Evolutionary conservation across 1,140 invertebrate species (phyloP), one percentile per base, ranked within the genome.

Genomic region (Leptinotarsa lineolata): DNA sequence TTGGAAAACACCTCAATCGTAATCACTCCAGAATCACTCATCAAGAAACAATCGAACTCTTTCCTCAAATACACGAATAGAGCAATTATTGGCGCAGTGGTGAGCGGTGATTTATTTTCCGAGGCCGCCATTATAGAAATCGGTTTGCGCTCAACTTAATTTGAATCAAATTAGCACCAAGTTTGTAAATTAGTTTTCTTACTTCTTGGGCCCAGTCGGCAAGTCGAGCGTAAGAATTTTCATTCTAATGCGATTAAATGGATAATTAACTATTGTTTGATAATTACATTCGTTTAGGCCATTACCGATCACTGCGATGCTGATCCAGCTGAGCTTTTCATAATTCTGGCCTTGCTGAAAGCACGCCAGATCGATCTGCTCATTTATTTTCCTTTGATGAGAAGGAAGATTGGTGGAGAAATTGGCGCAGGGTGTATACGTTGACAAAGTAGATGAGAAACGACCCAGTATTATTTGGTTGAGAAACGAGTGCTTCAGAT

Each of bases 161-260:
- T 78, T 73, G 72, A 75, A 76, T 74, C 72, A 75, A 78, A 78
- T 78, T 78, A 78, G 72, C 72, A 76, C 63, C 60, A 73, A 78
- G 74, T 78, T 78, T 78, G 70, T 76, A 78, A 78, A 78, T 78
- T 78, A 78, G 77, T 78, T 78, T 76, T 72, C 74, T 78, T 78
- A 75, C 54, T 65, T 74, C 65, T 48, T 30, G 30, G 64, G 22
- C 72, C 21, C 63, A 74, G 69, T 70, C 68, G 65, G 68, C 75
- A 76, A 76, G 75, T 76, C 68, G 76, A 72, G 74, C 77, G 74
- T 71, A 78, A 78, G 77, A 78, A 78, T 78, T 75, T 72, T 72
- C 70, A 73, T 74, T 73, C 72, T 76, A 76, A 78, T 78, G 72
- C 70, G 72, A 76, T 78, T 78, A 76, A 70, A 78, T 75, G 77